Base-by-base conservation (phyloP, 2,888 invertebrate species). In the Caenorhabditis drosophilae region DNA sequence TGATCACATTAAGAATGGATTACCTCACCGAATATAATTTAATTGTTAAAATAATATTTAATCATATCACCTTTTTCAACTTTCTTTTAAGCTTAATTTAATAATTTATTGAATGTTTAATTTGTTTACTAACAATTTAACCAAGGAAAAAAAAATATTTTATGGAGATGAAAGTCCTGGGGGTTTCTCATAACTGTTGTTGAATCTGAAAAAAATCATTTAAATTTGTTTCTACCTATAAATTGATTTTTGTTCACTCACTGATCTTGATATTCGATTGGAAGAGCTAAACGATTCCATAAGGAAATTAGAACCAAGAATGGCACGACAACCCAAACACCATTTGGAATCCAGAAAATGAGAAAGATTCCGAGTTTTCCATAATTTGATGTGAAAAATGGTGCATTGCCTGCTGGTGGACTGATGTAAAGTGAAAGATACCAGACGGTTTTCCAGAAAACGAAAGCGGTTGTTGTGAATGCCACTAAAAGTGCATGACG, bases 371-470 rank as follows among this genome's bases (percentile, higher is more conserved):
- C 48, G 16, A 72, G 16, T n/a, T 53, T 44, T n/a, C 57, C 56
- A 36, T 53, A 54, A 42, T 59, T 51, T 23, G 62, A 49, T 16
- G 55, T 55, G 54, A 72, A 67, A 31, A 45, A 67, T 23, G 66
- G 49, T 4, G 63, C 60, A 15, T 52, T 59, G 20, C 74, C 78
- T 7, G 62, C 60, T 20, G 77, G 77, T 45, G 71, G 76, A 11
- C 42, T 44, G 20, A 80, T 66, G 67, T 77, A 80, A 26, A 80
- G 58, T 0, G 68, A 56, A 50, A 80, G 56, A 62, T 72, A 80
- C 69, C 77, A 70, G 42, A 77, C 57, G 1, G 80, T 80, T 64
- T 80, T 80, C 80, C 80, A 80, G 72, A 79, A 80, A 16, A 77
- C 78, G 55, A 80, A 73, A 1, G 73, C 75, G 22, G 51, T 63